Percentiles rank a stretch among this genome's conserved stretches.
Conservation (phyloP, 2,797 vertebrate species). For the Holocentrus rufus region DNA sequence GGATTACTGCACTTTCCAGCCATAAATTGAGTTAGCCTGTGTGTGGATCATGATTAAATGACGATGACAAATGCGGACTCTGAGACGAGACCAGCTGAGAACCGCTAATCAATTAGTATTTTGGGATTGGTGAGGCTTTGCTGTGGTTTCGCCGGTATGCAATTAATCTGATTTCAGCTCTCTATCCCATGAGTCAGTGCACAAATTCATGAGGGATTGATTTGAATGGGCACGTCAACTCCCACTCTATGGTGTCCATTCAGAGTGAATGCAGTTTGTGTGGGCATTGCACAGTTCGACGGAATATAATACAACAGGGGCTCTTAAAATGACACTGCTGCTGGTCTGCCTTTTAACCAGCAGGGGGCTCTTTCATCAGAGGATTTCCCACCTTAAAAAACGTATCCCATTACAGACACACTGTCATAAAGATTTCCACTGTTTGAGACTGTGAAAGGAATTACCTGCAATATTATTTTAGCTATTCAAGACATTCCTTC, state of each 20-base stretch:
- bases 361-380: slow-evolving; percentile 49
- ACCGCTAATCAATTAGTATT: too few relatives aligned
- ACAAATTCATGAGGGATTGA: not conserved
- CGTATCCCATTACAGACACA: slow-evolving; percentile 1
- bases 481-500: slow-evolving; percentile 9
- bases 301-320: not conserved
- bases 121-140: not conserved
- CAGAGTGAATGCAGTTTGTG: not conserved
- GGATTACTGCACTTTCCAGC: too few relatives aligned
- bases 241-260: too few relatives aligned
- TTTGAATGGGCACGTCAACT: not conserved
- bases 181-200: too few relatives aligned
- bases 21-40: too few relatives aligned
- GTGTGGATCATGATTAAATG: too few relatives aligned
- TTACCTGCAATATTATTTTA: not conserved
- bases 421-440: slow-evolving; percentile 34
- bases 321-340: not conserved
- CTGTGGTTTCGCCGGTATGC: not conserved
- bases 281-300: not conserved
- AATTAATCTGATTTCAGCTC: not conserved
- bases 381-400: slow-evolving; percentile 18
- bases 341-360: slow-evolving; percentile 31
- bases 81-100: too few relatives aligned
- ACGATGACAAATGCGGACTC: too few relatives aligned
- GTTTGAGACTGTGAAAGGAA: slow-evolving; percentile 12